Evolutionary conservation across 2,113 vertebrate species (phyloP), one percentile per base, ranked within the genome.

Genomic region (Fukomys damarensis): DNA sequence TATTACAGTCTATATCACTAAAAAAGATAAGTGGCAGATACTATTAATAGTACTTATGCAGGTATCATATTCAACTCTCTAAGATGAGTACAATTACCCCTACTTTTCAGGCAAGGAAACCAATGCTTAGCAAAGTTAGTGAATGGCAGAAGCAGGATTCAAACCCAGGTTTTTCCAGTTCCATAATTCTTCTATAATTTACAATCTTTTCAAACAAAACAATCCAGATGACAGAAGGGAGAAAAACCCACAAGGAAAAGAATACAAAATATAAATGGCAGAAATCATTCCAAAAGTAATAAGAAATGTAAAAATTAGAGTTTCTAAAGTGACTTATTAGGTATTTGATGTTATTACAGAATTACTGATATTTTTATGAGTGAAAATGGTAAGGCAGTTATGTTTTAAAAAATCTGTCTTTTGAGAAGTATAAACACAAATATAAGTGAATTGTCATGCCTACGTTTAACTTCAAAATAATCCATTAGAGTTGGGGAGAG

Each of bases 101-200:
- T 90, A 70, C 89, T 97, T 97, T 96, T 95, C 72, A 93, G 65
- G 89, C 66, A n/a, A 95, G 49, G 70, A 97, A 97, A 96, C 54
- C 58, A 96, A 92, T n/a, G 90, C 41, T 96, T 80, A 88, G 88
- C 35, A 92, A 97, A 93, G 85, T 90, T 88, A 95, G 58, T 96
- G 46, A 96, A 94, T 83, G 49, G 86, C 72, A 96, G 86, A 90
- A 95, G 56, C 19, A 95, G 79, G 28, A 95, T 79, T 89, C 80
- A 98, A 96, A 96, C 46, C 65, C 81, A 96, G n/a, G 46, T 94
- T 26, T 96, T 95, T 93, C 79, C n/a, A 97, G 54, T 56, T 93
- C n/a, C 84, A 41, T 83, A 92, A 96, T 92, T 91, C 43, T 92
- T 91, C 91, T 93, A 28, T 80, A 86, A 93, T 94, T 96, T 65